Base-by-base conservation (phyloP, 2,797 vertebrate genomes). In the Acipenser oxyrinchus region DNA sequence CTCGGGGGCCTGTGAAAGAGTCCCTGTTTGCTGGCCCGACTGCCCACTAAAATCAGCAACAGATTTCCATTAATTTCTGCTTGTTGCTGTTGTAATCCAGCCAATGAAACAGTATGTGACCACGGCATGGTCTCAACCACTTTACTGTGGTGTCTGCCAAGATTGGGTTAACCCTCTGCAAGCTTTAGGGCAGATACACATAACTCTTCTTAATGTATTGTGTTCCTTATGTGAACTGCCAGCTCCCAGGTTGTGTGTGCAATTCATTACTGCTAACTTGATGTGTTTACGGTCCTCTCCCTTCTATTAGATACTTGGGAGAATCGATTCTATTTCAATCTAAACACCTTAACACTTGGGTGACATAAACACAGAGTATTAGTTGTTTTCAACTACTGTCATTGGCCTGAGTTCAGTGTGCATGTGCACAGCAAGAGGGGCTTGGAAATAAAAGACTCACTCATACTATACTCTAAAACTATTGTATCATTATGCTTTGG, bases 191-290 rank as follows among this genome's bases (percentile, higher is more conserved):
- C 73, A 82, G 69, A 83, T 82, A 80, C 83, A 81, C 73, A 73
- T 70, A 68, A 87, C 85, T 88, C 84, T 84, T 74, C 69, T 73
- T 86, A 87, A 87, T 86, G 81, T 85, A 85, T 85, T 81, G 84
- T 86, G 80, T 82, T 76, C 80, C 81, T 69, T 63, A 69, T 75
- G 73, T 77, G 74, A 79, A 77, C 76, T 83, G 84, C 85, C 85
- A 84, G 79, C 77, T 80, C 76, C 74, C 75, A 75, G 80, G 79
- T 66, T 58, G 65, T 71, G 79, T 37, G 37, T 81, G 78, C 83
- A 79, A 86, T 88, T 87, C 85, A 88, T 88, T 88, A 87, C 78
- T 79, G 74, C 85, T 88, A 87, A 88, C 87, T 88, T 88, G 85
- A 88, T 86, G 80, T 86, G 86, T 88, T 88, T 88, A 88, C 84